These are phyloP conservation scores for Nymphalis c-album DNA, from an alignment of 2,888 invertebrate species.

Conservation along the genomic window DNA sequence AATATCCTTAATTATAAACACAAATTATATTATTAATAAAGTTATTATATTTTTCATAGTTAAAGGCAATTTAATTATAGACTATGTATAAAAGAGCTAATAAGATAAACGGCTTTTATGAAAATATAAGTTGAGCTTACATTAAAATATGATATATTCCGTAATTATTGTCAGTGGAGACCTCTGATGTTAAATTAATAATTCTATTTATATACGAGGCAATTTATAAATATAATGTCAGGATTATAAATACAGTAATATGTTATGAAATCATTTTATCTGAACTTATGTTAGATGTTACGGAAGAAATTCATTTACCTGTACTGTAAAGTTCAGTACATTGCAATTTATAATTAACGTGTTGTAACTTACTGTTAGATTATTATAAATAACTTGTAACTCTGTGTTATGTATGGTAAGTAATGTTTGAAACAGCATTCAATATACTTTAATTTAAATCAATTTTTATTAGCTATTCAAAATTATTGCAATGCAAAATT, in stretches of 20 bases:
- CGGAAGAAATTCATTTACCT: too few relatives aligned
- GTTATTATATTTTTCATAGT: constrained; percentile 3
- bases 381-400: too few relatives aligned
- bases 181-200: background rate
- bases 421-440: too few relatives aligned
- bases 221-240: background rate
- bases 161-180: background rate
- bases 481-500: too few relatives aligned
- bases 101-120: constrained; percentile 4
- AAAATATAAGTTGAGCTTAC: constrained; percentile 1
- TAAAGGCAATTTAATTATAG: constrained; percentile 6
- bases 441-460: too few relatives aligned
- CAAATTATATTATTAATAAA: constrained; percentile 8
- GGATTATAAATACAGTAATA: background rate
- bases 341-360: too few relatives aligned
- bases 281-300: too few relatives aligned
- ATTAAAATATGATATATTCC: constrained; percentile 1
- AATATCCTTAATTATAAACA: constrained; percentile 1
- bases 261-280: too few relatives aligned
- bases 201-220: background rate
- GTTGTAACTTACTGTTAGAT: too few relatives aligned
- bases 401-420: too few relatives aligned
- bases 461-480: too few relatives aligned
- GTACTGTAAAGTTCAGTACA: too few relatives aligned
- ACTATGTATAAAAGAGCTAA: constrained; percentile 8